A percentile compares a stretch with the other conserved stretches of the same genome.
Conservation (phyloP, 2,113 vertebrate species). For the Malaclemys terrapin region DNA sequence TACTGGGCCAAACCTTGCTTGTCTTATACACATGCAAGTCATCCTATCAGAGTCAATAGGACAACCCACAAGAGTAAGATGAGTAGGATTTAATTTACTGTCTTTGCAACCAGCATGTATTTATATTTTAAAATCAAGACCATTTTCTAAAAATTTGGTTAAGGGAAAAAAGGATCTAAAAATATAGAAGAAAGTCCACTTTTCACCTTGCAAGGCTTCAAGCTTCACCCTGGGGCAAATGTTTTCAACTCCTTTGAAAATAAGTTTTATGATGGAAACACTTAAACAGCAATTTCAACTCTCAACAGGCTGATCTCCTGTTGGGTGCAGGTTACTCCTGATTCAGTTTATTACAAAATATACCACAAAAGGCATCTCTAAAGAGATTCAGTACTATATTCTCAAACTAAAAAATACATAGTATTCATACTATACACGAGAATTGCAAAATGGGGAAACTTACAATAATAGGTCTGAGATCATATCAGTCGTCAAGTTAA, state of each 20-base stretch:
- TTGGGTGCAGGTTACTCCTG: slow-evolving; percentile 2
- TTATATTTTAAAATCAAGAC: background rate
- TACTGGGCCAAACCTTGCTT: background rate
- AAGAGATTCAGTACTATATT: slow-evolving; percentile 24
- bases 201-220: background rate
- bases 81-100: background rate
- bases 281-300: background rate
- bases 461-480: slow-evolving; percentile 46
- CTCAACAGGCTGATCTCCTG: background rate
- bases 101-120: background rate
- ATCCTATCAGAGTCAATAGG: background rate
- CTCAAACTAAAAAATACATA: slow-evolving; percentile 77
- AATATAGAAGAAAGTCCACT: background rate
- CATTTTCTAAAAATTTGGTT: background rate
- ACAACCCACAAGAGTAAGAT: background rate
- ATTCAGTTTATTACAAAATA: slow-evolving; percentile 33
- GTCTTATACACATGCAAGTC: background rate
- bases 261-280: background rate
- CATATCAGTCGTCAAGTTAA: slow-evolving; percentile 34
- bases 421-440: slow-evolving; percentile 76
- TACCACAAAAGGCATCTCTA: slow-evolving; percentile 35
- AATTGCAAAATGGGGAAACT: slow-evolving; percentile 72
- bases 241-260: background rate
- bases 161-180: background rate
- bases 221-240: background rate